A percentile compares a stretch with the other conserved stretches of the same genome.
Conservation (phyloP, 2,888 invertebrate species). For the Loripinus fragilis region DNA sequence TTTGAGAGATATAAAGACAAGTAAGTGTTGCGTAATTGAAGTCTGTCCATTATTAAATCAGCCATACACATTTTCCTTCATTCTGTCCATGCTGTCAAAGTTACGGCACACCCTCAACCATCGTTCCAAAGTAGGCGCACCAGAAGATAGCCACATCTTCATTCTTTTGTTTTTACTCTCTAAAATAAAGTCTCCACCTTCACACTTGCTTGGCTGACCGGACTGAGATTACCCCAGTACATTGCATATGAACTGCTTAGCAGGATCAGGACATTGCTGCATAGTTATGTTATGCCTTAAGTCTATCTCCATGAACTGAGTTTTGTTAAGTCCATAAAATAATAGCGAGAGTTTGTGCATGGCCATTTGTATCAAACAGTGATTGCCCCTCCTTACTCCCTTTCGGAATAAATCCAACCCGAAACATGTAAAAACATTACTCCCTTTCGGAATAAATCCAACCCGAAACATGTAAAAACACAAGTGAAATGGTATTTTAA, state of each 20-base stretch:
- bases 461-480: not conserved
- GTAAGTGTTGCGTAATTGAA: too few relatives aligned
- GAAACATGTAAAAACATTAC: not conserved
- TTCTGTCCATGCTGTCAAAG: too few relatives aligned
- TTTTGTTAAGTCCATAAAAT: constrained; percentile 15
- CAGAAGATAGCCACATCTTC: too few relatives aligned
- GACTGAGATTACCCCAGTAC: constrained; percentile 15
- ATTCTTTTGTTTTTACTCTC: too few relatives aligned
- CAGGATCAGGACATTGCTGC: not conserved
- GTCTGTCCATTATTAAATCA: too few relatives aligned
- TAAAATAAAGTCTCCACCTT: too few relatives aligned
- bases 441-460: constrained; percentile 15
- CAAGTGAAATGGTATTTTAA: not conserved
- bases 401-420: constrained; percentile 11
- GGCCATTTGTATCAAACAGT: not conserved
- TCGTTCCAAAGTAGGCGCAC: too few relatives aligned
- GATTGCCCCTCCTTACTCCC: too few relatives aligned
- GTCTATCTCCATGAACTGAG: constrained; percentile 7
- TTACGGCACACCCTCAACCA: too few relatives aligned
- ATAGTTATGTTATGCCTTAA: not conserved
- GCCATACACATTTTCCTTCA: too few relatives aligned
- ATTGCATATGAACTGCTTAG: not conserved
- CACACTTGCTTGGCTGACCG: too few relatives aligned
- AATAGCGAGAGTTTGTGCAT: not conserved
- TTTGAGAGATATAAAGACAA: too few relatives aligned